These are phyloP conservation scores for Propsilocerus akamusi DNA, from an alignment of 1,140 invertebrate species.

Conservation along the genomic window DNA sequence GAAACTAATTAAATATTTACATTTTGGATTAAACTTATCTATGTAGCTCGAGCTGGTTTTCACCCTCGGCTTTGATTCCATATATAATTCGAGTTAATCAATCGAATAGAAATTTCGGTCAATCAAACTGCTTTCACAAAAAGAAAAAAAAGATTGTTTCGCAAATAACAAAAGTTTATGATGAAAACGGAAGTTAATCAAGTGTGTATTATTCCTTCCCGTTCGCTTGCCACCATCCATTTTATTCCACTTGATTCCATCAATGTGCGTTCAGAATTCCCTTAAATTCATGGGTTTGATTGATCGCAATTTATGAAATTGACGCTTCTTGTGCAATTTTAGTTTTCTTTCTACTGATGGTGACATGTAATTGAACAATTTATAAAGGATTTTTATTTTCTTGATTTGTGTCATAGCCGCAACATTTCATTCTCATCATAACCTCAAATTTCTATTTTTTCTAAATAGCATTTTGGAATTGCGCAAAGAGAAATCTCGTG, in stretches of 20 bases:
- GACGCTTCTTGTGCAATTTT: not conserved
- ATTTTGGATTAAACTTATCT: no score
- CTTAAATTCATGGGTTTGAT: not conserved
- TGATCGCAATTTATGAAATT: not conserved
- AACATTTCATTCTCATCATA: not conserved
- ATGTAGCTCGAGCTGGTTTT: no score
- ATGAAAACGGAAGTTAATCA: conserved; percentile 1
- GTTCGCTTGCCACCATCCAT: not conserved
- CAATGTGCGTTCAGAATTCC: no score
- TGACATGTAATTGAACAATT: not conserved
- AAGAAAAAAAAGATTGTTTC: no score
- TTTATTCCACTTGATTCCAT: no score
- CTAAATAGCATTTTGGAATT: conserved; percentile 79
- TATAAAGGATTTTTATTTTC: not conserved
- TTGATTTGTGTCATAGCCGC: not conserved
- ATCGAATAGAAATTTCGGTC: not conserved
- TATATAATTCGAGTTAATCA: conserved; percentile 1
- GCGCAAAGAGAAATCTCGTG: conserved; percentile 90
- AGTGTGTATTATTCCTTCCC: not conserved
- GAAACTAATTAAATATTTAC: no score
- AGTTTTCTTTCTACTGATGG: no score
- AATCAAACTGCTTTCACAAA: no score
- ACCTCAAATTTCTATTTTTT: conserved; percentile 8
- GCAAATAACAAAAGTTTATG: no score
- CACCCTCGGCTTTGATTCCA: no score